A percentile compares a stretch with the other conserved stretches of the same genome.
Evolutionary conservation across 2,113 vertebrate species (phyloP).

Genomic region (Daubentonia madagascariensis): DNA sequence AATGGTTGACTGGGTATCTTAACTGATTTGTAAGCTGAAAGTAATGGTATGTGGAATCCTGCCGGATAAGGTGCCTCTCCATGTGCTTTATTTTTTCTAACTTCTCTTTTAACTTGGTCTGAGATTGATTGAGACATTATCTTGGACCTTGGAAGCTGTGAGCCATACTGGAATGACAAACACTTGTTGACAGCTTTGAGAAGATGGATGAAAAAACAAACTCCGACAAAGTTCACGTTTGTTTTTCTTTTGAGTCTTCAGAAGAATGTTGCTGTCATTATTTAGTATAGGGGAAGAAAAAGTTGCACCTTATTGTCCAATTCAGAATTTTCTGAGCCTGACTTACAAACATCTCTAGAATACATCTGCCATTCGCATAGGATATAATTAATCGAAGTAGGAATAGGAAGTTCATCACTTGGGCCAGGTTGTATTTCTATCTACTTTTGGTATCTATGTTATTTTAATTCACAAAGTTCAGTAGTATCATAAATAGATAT

Average conservation of each 20-base stretch:
- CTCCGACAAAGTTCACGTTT: conserved; percentile 67
- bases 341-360: not conserved
- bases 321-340: not conserved
- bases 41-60: conserved; percentile 79
- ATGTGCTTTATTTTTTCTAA: conserved; percentile 66
- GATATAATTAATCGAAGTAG: not conserved
- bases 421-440: not conserved
- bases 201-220: conserved; percentile 78
- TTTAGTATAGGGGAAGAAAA: not conserved
- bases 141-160: conserved; percentile 72
- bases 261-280: not conserved
- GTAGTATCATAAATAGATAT: not conserved
- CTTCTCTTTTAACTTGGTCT: conserved; percentile 78
- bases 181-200: conserved; percentile 77
- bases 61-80: conserved; percentile 70
- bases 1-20: conserved; percentile 78
- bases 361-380: not conserved
- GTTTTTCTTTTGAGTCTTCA: conserved; percentile 56
- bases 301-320: not conserved
- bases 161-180: conserved; percentile 79
- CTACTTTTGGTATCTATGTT: not conserved
- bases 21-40: conserved; percentile 80
- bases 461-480: not conserved
- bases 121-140: conserved; percentile 78
- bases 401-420: not conserved